These are phyloP conservation scores for Drosophila fulvimacula DNA, from an alignment of 2,888 invertebrate species.

Conservation along the genomic window DNA sequence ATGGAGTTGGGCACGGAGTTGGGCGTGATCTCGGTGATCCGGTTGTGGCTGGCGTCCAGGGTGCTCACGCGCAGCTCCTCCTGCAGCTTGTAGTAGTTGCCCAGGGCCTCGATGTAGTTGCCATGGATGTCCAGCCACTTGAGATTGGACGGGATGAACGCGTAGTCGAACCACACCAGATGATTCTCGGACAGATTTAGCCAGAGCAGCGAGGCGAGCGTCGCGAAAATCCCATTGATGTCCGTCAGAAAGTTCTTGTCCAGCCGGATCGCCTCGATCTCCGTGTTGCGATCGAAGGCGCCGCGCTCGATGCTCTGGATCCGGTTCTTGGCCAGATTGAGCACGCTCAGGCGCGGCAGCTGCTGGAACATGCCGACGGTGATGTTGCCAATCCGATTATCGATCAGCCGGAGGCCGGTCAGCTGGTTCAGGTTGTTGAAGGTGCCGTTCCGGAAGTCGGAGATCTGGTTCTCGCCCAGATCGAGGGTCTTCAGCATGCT, in stretches of 20 bases:
- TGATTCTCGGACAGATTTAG: constrained; percentile 96
- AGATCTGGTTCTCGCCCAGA: constrained; percentile 96
- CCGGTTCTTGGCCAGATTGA: constrained; percentile 95
- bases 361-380: constrained; percentile 95
- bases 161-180: constrained; percentile 96
- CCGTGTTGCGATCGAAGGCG: constrained; percentile 92
- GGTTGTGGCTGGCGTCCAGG: constrained; percentile 95
- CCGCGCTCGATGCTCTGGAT: constrained; percentile 93
- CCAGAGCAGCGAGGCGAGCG: constrained; percentile 93
- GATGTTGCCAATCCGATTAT: constrained; percentile 94
- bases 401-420: constrained; percentile 93
- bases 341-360: constrained; percentile 92
- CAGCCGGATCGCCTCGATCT: constrained; percentile 93
- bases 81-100: constrained; percentile 94
- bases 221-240: constrained; percentile 95
- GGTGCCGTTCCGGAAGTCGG: constrained; percentile 92
- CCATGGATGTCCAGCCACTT: constrained; percentile 96
- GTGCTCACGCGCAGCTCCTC: constrained; percentile 93
- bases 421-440: constrained; percentile 94
- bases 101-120: constrained; percentile 94
- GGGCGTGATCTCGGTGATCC: constrained; percentile 92
- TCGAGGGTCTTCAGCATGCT: constrained; percentile 94
- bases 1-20: constrained; percentile 95
- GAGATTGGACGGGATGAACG: constrained; percentile 94
- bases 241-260: constrained; percentile 95